Percentiles rank a stretch among this genome's conserved stretches.
These are phyloP conservation scores for Melanotaenia trifasciata DNA, from an alignment of 2,797 vertebrate species.

Conservation along the genomic window DNA sequence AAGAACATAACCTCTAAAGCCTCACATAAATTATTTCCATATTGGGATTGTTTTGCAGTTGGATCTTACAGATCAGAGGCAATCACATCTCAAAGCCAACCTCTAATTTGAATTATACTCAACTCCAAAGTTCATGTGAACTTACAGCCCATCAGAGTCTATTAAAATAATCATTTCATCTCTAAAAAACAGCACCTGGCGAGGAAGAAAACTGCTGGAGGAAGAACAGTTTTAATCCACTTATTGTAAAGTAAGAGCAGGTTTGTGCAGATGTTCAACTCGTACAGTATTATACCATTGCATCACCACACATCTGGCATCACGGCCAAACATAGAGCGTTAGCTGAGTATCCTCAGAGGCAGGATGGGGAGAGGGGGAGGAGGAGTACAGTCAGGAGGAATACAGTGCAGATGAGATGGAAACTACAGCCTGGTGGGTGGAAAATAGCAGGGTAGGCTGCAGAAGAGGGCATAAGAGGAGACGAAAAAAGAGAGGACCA, in stretches of 20 bases:
- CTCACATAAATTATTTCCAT: conserved; percentile 7
- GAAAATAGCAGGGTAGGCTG: conserved; percentile 62
- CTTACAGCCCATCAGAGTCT: conserved; percentile 25
- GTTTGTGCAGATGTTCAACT: conserved; percentile 60
- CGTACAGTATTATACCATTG: conserved; percentile 22
- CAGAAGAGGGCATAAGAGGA: conserved; percentile 49
- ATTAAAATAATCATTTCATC: conserved; percentile 13
- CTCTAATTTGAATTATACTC: conserved; percentile 31
- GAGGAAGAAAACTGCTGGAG: not conserved
- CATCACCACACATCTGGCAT: conserved; percentile 57
- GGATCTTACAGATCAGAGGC: conserved; percentile 13
- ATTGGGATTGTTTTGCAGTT: not conserved
- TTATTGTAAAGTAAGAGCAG: conserved; percentile 51
- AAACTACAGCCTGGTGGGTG: conserved; percentile 57
- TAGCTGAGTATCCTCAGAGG: conserved; percentile 23
- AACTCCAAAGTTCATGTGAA: conserved; percentile 25
- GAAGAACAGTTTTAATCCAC: conserved; percentile 36
- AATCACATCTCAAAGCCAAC: conserved; percentile 18
- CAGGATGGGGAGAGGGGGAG: conserved; percentile 9
- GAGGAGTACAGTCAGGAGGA: conserved; percentile 11
- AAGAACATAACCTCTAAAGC: conserved; percentile 32
- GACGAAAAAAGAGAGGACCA: conserved; percentile 44
- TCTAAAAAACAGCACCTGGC: conserved; percentile 8
- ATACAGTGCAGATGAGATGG: conserved; percentile 31
- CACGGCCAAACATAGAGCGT: conserved; percentile 1